These are phyloP conservation scores for Trididemnum miniatum DNA, from an alignment of 23 tunicate species.

Conservation along the genomic window DNA sequence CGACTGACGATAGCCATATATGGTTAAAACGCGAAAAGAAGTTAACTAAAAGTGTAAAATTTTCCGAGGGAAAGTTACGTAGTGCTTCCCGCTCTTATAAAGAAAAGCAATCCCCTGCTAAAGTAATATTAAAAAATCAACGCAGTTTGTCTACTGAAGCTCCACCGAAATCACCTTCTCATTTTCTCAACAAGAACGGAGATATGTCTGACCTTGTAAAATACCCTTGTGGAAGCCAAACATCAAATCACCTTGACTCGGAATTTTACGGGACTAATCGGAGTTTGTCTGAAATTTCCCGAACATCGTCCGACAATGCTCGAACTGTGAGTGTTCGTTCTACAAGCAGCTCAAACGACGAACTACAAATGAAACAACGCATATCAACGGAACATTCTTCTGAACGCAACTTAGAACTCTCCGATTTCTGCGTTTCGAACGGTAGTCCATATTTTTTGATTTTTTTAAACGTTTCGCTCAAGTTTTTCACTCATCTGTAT, in stretches of 20 bases:
- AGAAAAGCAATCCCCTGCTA: background rate
- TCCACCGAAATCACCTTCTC: background rate
- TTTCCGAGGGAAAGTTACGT: background rate
- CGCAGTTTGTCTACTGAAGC: background rate
- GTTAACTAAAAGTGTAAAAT: background rate
- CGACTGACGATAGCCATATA: background rate
- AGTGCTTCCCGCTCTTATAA: too few relatives aligned
- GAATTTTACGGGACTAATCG: conserved; percentile 16
- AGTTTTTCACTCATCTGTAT: too few relatives aligned
- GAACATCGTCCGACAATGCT: background rate
- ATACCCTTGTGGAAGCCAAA: background rate
- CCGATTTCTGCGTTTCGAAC: too few relatives aligned
- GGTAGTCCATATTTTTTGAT: too few relatives aligned
- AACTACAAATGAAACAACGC: too few relatives aligned
- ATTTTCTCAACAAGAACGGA: too few relatives aligned
- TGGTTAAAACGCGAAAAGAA: background rate
- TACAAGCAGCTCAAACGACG: background rate
- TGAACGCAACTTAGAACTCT: background rate
- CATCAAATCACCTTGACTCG: background rate
- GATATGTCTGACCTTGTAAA: background rate
- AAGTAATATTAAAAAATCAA: background rate
- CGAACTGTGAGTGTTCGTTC: background rate
- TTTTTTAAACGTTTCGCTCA: too few relatives aligned
- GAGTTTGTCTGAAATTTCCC: background rate
- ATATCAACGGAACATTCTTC: background rate